Percentiles rank a stretch among this genome's conserved stretches.
Evolutionary conservation across 2,888 invertebrate species (phyloP).

Genomic region (Tanytarsus gracilentus): DNA sequence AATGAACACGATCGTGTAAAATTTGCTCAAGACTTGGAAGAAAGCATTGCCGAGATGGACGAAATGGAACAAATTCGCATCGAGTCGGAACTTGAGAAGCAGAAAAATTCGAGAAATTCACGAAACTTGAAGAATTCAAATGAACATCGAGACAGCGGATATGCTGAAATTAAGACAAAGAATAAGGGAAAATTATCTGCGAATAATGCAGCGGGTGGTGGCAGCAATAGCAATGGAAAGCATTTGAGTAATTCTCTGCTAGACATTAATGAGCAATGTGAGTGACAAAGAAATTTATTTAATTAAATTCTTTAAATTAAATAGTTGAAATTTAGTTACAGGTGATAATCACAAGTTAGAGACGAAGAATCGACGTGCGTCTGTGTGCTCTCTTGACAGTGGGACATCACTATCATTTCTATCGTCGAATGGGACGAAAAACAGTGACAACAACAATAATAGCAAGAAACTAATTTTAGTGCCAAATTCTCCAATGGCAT

Average conservation of each 20-base stretch:
- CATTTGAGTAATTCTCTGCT: conserved; percentile 90
- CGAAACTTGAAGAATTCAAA: conserved; percentile 40
- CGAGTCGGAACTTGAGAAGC: conserved; percentile 84
- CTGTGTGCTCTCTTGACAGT: conserved; percentile 89
- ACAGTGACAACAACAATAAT: conserved; percentile 16
- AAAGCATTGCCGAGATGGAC: conserved; percentile 96
- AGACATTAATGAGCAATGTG: conserved; percentile 91
- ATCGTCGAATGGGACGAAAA: conserved; percentile 38
- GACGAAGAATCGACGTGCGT: conserved; percentile 78
- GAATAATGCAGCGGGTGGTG: conserved; percentile 33
- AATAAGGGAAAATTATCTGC: conserved; percentile 6
- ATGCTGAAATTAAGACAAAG: conserved; percentile 68
- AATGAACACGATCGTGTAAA: conserved; percentile 98
- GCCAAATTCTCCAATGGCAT: conserved; percentile 2
- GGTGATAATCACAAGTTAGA: conserved; percentile 42
- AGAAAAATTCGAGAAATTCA: conserved; percentile 54
- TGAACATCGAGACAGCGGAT: conserved; percentile 81
- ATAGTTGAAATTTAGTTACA: conserved; percentile 48
- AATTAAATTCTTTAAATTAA: neutral
- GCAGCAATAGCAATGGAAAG: conserved; percentile 65
- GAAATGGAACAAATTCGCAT: conserved; percentile 96
- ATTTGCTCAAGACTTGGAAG: conserved; percentile 95
- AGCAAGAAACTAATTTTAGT: neutral
- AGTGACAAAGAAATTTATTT: conserved; percentile 38
- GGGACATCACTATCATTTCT: conserved; percentile 93